Evolutionary conservation across 2,797 vertebrate species (phyloP), one percentile per base, ranked within the genome.

Genomic region (Threskiornis aethiopicus): DNA sequence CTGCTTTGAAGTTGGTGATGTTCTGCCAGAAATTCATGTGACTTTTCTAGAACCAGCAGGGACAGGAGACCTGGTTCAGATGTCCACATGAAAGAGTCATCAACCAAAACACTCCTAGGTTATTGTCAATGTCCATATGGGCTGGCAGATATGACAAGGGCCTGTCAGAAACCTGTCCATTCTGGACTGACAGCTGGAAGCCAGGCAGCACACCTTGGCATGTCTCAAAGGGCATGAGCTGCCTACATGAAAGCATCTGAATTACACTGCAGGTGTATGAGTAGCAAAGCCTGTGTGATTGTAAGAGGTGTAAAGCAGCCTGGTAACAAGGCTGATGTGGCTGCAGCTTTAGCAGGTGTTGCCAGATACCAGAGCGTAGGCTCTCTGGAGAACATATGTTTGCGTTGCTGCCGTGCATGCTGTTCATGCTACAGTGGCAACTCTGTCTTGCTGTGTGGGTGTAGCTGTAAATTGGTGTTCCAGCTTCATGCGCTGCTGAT

Each of bases 381-480:
- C 24, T 58, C 3, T 52, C 61, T 1, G 1, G 37, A 64, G 71
- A 73, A 24, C 19, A 7, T 42, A 16, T 8, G 13, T 64, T 52
- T 64, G 44, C 1, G 0, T 39, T 11, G 13, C 24, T 69, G 77
- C 49, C 8, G 21, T 11, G n/a, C 1, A 0, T 26, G 31, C 6
- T 29, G 13, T 42, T 82, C 49, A 9, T 13, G 4, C 51, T 49
- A 20, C 42, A 19, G 25, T 25, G 25, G 19, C 24, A 64, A 49
- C 33, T 42, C 44, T 9, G 0, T 39, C 66, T 31, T 69, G 24
- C 31, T 69, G 31, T 8, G 24, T 39, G 39, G 47, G 55, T 1
- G 7, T 69, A 65, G 72, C 44, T 75, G 35, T 59, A 44, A 69
- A 39, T 0, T 29, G 31, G 20, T 86, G 35, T 44, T 79, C 35